Base-by-base conservation (phyloP, 2,888 invertebrate species). In the Amphipoea oculea region DNA sequence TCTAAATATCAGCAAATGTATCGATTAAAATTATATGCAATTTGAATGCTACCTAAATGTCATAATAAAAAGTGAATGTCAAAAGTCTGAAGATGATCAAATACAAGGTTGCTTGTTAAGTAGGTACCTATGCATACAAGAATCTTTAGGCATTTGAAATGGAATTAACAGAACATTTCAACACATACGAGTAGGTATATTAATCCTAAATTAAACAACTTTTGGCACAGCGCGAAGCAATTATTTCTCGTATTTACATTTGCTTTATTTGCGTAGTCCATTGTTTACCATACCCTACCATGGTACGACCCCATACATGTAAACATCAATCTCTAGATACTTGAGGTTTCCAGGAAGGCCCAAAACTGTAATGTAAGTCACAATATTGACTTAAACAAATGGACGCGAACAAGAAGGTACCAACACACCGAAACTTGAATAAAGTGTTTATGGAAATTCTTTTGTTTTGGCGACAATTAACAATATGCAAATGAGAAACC, bases 251-350 rank as follows among this genome's bases (percentile, higher is more conserved):
- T 88, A 84, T 84, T 84, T 86, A 85, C 85, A 79, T 82, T 79
- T 63, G 67, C 79, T 79, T 85, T 88, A 84, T 90, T 90, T 88
- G 79, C 81, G 69, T 78, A 83, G 86, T 83, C 86, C 83, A 86
- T 86, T 89, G 88, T 90, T 84, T 89, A 80, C 73, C 70, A 36
- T 69, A 84, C 82, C 86, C 82, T 82, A 78, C 89, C 81, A 78
- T 23, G n/a, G 57, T 60, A 60, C 57, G 57, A 60, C 70, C 78
- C 86, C 74, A 82, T 83, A 75, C 77, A 74, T 82, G 80, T 83
- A 86, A 87, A 89, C 86, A 85, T 70, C 70, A 84, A 85, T 85
- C 79, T 82, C 74, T 78, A 78, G 73, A 79, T 83, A 86, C 84
- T 86, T 79, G 75, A 80, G 68, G 72, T 80, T 89, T 88, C 86